phyloP scores from a whole-genome alignment of 2,888 invertebrate species.

The Volucella zonaria region DNA sequence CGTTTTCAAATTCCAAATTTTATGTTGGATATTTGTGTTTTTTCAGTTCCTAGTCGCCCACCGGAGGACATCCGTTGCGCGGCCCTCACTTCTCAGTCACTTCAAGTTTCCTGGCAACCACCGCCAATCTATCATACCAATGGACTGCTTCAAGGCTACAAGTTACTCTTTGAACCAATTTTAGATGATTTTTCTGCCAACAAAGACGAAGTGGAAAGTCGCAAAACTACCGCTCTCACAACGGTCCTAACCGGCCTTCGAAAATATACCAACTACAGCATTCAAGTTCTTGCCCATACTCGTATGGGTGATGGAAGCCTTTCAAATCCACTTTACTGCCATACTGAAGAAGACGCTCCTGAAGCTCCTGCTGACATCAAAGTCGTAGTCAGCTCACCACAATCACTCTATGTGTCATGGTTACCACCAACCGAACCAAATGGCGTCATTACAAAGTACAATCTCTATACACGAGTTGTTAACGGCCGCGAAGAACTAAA shows the following conservation, averaged over 20 bases:
- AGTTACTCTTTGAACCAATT: conserved; percentile 87
- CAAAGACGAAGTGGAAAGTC: conserved; percentile 85
- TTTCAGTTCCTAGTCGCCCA: conserved; percentile 89
- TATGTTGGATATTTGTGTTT: not conserved
- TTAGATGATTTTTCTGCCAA: conserved; percentile 84
- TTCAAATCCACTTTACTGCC: conserved; percentile 87
- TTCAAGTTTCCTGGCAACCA: conserved; percentile 92
- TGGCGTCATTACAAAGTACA: conserved; percentile 90
- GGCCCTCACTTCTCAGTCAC: conserved; percentile 88
- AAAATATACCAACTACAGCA: conserved; percentile 91
- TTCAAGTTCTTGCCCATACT: conserved; percentile 90
- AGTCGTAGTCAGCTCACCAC: conserved; percentile 89
- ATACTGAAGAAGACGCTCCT: conserved; percentile 92
- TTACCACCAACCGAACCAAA: conserved; percentile 89
- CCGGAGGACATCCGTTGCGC: conserved; percentile 90
- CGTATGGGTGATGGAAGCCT: conserved; percentile 90
- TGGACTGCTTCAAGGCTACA: conserved; percentile 90
- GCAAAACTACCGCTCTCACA: conserved; percentile 88
- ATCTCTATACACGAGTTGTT: conserved; percentile 87
- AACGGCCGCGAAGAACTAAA: conserved; percentile 88
- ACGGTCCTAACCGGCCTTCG: conserved; percentile 88
- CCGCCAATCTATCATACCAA: conserved; percentile 89
- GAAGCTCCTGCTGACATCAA: conserved; percentile 91
- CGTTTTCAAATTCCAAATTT: not conserved
- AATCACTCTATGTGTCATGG: conserved; percentile 91